Evolutionary conservation across 2,797 vertebrate species (phyloP).

Genomic region (Sebastes taczanowskii): DNA sequence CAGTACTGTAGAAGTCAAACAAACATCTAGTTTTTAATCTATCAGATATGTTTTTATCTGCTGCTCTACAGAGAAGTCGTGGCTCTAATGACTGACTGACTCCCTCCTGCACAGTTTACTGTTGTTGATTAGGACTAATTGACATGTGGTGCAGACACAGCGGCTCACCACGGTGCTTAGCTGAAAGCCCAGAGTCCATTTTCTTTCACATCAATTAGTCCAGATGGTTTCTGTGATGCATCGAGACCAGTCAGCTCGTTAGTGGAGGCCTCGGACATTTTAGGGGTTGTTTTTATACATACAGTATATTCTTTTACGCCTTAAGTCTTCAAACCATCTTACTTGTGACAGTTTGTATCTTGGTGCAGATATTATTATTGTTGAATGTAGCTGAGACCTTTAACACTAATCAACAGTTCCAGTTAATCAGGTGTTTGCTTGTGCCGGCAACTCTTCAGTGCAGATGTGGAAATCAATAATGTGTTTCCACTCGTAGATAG

Average conservation of each 20-base stretch:
- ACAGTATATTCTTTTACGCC: not conserved
- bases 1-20: not conserved
- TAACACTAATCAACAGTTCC: not conserved
- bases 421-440: not conserved
- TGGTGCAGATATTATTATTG: not conserved
- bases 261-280: not conserved
- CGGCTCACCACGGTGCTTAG: not conserved
- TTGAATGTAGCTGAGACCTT: not conserved
- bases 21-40: not conserved
- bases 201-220: not conserved
- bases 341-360: not conserved
- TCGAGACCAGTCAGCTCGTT: not conserved
- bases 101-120: not conserved
- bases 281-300: too few relatives aligned
- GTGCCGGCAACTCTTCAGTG: not conserved
- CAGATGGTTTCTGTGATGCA: not conserved
- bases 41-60: not conserved
- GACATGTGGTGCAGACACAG: slow-evolving; percentile 3
- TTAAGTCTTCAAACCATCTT: not conserved
- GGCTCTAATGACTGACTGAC: not conserved
- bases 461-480: not conserved
- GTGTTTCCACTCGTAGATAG: not conserved
- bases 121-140: slow-evolving; percentile 3
- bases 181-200: not conserved
- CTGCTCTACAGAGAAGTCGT: not conserved